A percentile compares a stretch with the other conserved stretches of the same genome.
phyloP scores from a whole-genome alignment of 2,797 vertebrate genomes.

The Sebastes glaucus region DNA sequence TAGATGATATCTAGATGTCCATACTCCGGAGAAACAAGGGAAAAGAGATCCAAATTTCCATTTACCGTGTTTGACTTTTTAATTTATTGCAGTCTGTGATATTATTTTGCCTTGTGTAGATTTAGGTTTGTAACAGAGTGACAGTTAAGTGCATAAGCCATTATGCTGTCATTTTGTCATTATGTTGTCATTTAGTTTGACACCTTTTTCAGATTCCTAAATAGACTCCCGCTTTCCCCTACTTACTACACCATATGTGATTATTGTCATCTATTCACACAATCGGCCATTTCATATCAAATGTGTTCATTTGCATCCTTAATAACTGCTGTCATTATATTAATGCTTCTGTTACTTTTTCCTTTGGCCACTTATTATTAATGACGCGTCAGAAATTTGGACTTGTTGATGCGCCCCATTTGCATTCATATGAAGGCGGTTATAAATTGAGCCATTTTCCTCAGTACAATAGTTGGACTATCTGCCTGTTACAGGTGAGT shows the following conservation, averaged over 20 bases:
- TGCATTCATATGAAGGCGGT: constrained; percentile 55
- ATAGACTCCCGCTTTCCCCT: not conserved
- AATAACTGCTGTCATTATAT: constrained; percentile 16
- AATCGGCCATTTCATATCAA: not conserved
- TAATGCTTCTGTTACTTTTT: constrained; percentile 4
- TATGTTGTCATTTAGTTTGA: constrained; percentile 9
- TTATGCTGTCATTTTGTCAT: constrained; percentile 1
- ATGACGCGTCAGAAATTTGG: constrained; percentile 41
- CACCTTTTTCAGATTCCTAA: not conserved
- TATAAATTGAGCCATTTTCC: constrained; percentile 65
- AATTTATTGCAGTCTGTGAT: not conserved
- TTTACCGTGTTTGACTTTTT: not conserved
- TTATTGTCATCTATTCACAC: not conserved
- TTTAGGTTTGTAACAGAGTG: not conserved
- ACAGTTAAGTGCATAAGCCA: not conserved
- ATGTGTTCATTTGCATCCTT: constrained; percentile 18
- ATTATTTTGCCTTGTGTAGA: not conserved
- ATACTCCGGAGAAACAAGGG: not conserved
- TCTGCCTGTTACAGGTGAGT: constrained; percentile 65
- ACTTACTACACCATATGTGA: not conserved
- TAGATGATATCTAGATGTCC: not conserved
- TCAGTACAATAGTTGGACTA: constrained; percentile 51
- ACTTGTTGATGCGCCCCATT: constrained; percentile 58
- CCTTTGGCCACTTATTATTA: constrained; percentile 34
- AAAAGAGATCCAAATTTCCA: not conserved